Percentiles rank a stretch among this genome's conserved stretches.
phyloP scores from a whole-genome alignment of 2,797 vertebrate genomes.

The Perdix hodgsoniae region DNA sequence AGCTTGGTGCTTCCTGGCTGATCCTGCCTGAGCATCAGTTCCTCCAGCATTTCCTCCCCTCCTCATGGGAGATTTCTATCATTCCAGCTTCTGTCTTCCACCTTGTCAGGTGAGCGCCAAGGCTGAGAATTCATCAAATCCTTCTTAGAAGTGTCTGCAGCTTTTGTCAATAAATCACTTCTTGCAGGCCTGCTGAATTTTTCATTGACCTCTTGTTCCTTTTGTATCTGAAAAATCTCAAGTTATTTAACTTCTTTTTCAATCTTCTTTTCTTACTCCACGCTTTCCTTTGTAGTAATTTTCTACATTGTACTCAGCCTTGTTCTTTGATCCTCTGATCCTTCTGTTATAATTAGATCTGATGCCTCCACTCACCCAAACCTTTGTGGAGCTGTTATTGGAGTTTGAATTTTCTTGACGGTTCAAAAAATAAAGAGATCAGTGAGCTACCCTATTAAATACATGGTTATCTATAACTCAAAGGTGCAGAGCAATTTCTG shows the following conservation, averaged over 20 bases:
- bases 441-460: background rate
- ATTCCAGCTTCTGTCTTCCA: background rate
- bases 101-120: background rate
- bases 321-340: background rate
- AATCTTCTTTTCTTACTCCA: background rate
- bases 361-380: background rate
- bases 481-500: background rate
- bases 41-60: background rate
- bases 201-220: background rate
- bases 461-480: background rate
- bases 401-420: background rate
- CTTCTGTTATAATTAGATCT: background rate
- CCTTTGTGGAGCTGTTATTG: background rate
- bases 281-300: background rate
- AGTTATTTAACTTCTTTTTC: background rate
- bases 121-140: background rate
- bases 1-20: background rate
- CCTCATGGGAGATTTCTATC: background rate
- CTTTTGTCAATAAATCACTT: constrained; percentile 20
- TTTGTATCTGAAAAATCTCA: background rate
- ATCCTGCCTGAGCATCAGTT: fast-evolving
- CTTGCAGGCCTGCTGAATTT: background rate
- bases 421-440: background rate
- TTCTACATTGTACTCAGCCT: background rate
- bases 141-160: background rate